Base-by-base conservation (phyloP, 2,888 invertebrate species). In the Abrostola tripartita region DNA sequence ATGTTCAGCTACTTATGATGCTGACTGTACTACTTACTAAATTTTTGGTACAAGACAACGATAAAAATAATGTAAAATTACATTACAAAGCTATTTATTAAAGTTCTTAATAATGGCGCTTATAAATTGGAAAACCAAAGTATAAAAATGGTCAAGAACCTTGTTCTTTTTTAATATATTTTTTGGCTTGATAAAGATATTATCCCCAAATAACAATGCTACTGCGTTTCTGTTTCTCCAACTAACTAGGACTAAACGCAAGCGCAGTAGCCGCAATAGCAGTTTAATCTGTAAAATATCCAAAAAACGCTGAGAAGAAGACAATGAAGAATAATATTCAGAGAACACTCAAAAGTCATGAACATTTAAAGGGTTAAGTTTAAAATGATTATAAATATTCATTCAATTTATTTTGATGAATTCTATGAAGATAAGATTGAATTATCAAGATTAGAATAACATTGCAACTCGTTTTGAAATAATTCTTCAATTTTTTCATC, bases 251-350 rank as follows among this genome's bases (percentile, higher is more conserved):
- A 47, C 44, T 47, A 47, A 47, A 47, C 44, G 44, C 44, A 47
- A 47, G 44, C 44, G 44, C 44, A 47, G 44, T 47, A 47, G 44
- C 24, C 14, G 24, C 44, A 47, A 47, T 47, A 47, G 44, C 44
- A 47, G 44, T 47, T 12, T 24, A 24, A 8, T 12, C 44, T 7
- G 14, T 24, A 8, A 12, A 47, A 9, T 24, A 47, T 4, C 12
- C 44, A 8, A 47, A 44, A 47, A 47, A 47, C 44, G 44, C 44
- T 47, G 44, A 14, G 12, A 47, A 24, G 44, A 47, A 47, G 44
- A 47, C 44, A 47, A 14, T 47, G 44, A 47, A 47, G 44, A 24
- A 14, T 14, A 47, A 47, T 24, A 47, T 47, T 24, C 7, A 14
- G 9, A 9, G 24, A 47, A 47, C 24, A 14, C 14, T 6, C 7